Evolutionary conservation across 2,888 invertebrate species (phyloP).

Genomic region (Ichneumon xanthorius): DNA sequence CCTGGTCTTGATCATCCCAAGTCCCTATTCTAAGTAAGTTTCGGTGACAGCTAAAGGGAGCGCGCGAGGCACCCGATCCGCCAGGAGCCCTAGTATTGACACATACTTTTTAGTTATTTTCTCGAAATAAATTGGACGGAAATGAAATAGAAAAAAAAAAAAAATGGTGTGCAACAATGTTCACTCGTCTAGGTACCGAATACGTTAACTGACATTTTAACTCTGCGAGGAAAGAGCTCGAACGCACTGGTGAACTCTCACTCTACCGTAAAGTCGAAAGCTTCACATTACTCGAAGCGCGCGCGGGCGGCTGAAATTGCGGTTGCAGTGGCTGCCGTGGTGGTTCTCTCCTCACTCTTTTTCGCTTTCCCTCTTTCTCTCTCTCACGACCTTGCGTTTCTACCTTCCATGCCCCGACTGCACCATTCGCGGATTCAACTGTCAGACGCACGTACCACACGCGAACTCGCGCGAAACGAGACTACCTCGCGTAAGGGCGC

Average conservation of each 20-base stretch:
- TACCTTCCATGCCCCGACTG: constrained; percentile 1
- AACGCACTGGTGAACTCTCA: constrained; percentile 52
- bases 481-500: background rate
- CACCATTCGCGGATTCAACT: constrained; percentile 48
- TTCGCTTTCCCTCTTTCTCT: constrained; percentile 43
- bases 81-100: too few relatives aligned
- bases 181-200: constrained; percentile 2
- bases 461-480: constrained; percentile 29
- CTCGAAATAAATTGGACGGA: background rate
- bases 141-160: background rate
- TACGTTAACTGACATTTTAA: constrained; percentile 40
- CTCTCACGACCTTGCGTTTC: constrained; percentile 17
- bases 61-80: too few relatives aligned
- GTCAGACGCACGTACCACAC: constrained; percentile 52
- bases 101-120: background rate
- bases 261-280: constrained; percentile 56
- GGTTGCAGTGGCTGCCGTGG: constrained; percentile 46
- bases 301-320: constrained; percentile 49
- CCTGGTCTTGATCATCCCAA: too few relatives aligned
- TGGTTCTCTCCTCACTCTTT: constrained; percentile 23
- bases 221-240: constrained; percentile 2
- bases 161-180: background rate
- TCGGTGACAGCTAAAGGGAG: too few relatives aligned
- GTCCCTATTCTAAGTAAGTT: too few relatives aligned
- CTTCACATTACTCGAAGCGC: constrained; percentile 63